Percentiles rank a stretch among this genome's conserved stretches.
These are phyloP conservation scores for Hemichromis elongatus DNA, from an alignment of 2,113 vertebrate species.

Conservation along the genomic window DNA sequence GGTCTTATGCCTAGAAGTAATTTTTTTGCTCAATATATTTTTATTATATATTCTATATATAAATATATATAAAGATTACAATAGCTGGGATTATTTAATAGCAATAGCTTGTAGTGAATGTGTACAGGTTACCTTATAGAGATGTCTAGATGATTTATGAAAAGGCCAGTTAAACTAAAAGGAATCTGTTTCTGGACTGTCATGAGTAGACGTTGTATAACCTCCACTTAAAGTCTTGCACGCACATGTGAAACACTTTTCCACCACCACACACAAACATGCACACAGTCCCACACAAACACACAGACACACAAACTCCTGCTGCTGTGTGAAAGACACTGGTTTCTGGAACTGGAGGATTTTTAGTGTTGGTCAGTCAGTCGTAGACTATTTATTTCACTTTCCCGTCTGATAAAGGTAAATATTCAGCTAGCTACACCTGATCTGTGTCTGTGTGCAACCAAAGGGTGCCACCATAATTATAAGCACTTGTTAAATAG, in stretches of 20 bases:
- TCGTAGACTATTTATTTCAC: conserved; percentile 4
- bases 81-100: conserved; percentile 88
- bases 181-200: conserved; percentile 55
- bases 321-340: conserved; percentile 69
- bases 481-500: not conserved
- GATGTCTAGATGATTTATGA: conserved; percentile 79
- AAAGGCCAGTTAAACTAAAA: conserved; percentile 81
- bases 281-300: conserved; percentile 2
- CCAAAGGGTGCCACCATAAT: conserved; percentile 3
- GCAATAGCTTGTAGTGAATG: conserved; percentile 90
- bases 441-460: conserved; percentile 1
- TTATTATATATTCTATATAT: conserved; percentile 82
- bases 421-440: not conserved
- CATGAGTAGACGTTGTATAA: conserved; percentile 64
- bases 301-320: conserved; percentile 7
- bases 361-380: conserved; percentile 20
- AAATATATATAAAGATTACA: conserved; percentile 77
- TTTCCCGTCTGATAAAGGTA: conserved; percentile 1
- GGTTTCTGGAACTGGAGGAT: conserved; percentile 62
- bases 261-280: conserved; percentile 1
- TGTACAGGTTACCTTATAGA: conserved; percentile 82
- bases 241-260: conserved; percentile 27
- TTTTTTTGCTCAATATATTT: conserved; percentile 76
- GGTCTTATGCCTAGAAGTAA: conserved; percentile 74
- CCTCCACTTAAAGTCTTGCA: conserved; percentile 58